Evolutionary conservation across 2,888 invertebrate species (phyloP).

Genomic region (Archips crataeganus): DNA sequence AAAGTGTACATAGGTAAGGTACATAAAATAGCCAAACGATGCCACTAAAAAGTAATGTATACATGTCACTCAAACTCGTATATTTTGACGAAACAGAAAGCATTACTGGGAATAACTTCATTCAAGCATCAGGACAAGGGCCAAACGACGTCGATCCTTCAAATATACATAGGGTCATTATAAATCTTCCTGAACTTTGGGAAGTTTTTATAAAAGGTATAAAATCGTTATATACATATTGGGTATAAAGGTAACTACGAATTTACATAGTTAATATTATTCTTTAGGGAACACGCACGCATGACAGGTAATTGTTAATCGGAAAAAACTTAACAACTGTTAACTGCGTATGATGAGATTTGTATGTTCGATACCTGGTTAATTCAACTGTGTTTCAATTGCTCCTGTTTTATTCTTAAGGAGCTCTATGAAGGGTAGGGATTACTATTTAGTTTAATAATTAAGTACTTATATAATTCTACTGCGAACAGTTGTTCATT

Average conservation of each 20-base stretch:
- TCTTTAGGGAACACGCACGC: constrained; percentile 60
- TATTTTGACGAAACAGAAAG: constrained; percentile 43
- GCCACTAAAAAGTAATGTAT: constrained; percentile 54
- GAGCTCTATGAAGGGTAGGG: not conserved
- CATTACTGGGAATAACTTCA: constrained; percentile 41
- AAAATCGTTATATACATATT: constrained; percentile 44
- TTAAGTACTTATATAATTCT: no score
- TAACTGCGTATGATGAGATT: constrained; percentile 82
- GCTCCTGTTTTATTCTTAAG: not conserved
- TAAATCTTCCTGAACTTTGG: constrained; percentile 68
- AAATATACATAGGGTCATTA: constrained; percentile 29
- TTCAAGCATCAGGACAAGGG: constrained; percentile 30
- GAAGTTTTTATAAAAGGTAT: constrained; percentile 59
- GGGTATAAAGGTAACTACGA: constrained; percentile 26
- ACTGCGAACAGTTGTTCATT: no score
- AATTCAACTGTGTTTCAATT: not conserved
- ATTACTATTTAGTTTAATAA: no score
- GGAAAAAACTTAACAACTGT: constrained; percentile 72
- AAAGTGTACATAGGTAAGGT: constrained; percentile 41
- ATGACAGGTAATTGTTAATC: constrained; percentile 66
- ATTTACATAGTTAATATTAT: constrained; percentile 49
- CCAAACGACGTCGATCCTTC: constrained; percentile 9
- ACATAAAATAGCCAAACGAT: constrained; percentile 84
- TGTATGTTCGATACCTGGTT: constrained; percentile 48
- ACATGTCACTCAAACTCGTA: constrained; percentile 47